Evolutionary conservation across 2,888 invertebrate genomes (phyloP), one percentile per base, ranked within the genome.

Genomic region (Auanema sp.): DNA sequence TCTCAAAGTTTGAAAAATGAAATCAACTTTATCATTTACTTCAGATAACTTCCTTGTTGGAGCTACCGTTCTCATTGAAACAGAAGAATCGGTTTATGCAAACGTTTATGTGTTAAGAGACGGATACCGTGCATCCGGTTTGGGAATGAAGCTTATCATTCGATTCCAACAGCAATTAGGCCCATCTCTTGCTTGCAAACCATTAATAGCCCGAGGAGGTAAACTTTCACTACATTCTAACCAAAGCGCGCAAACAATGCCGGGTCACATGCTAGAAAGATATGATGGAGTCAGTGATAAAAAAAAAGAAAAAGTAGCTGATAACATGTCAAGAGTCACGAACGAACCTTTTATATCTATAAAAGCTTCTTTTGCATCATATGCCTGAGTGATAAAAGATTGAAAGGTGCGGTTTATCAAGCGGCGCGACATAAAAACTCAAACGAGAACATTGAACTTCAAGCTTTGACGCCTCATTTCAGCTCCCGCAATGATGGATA

Each of bases 51-150:
- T 42, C 4, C 23, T 62, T n/a, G 56, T 62, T 25, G 62, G 62
- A 50, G 62, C 49, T 24, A 18, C 16, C 3, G 42, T 62, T 49
- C 44, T 62, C 41, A 57, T 62, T 33, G 62, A 62, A 41, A 62
- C 62, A 2, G 33, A 47, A 6, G 41, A 25, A 6, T 16, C 25
- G 14, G 50, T 57, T 11, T 41, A 25, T 12, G 62, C 51, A 18
- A 62, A 62, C 40, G 44, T 62, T 25, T 62, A 62, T 41, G 57
- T 62, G 21, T 51, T 62, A 50, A n/a, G 62, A n/a, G 62, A 62
- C 25, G 62, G 62, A 18, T 62, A 62, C 24, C 47, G 62, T 18
- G 62, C 62, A 14, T 51, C 57, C 57, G 62, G 62, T 49, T 50
- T 62, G 57, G 62, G 62, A 47, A 62, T 62, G 62, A 56, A 62